These are phyloP conservation scores for Pinna nobilis DNA, from an alignment of 1,140 invertebrate species.

Conservation along the genomic window DNA sequence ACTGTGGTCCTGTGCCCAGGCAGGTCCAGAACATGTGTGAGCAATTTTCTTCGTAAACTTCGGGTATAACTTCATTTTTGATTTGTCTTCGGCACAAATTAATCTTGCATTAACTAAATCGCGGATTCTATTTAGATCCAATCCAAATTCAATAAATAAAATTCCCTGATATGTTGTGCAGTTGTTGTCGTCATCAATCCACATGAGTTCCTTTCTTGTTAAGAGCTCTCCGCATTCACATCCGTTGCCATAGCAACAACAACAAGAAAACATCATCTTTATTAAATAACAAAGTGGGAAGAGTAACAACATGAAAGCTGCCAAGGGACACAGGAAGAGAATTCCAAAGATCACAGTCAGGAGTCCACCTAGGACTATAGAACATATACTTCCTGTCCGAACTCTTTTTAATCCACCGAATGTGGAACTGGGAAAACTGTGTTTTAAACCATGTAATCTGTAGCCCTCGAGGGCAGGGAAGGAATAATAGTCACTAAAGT, in stretches of 20 bases:
- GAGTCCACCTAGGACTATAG: constrained; percentile 11
- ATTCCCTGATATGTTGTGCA: constrained; percentile 75
- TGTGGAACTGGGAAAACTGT: constrained; percentile 38
- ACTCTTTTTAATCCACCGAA: constrained; percentile 27
- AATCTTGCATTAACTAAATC: constrained; percentile 75
- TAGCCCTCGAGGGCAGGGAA: constrained; percentile 33
- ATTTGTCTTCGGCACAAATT: constrained; percentile 72
- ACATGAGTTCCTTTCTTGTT: constrained; percentile 23
- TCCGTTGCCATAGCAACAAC: constrained; percentile 41
- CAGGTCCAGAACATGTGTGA: constrained; percentile 71
- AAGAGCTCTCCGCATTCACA: constrained; percentile 36
- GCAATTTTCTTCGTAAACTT: constrained; percentile 73
- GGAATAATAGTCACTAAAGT: too few species aligned
- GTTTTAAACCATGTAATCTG: constrained; percentile 35
- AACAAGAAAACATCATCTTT: constrained; percentile 42
- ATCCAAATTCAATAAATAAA: constrained; percentile 75
- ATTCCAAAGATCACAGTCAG: constrained; percentile 25
- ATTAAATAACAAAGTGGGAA: constrained; percentile 36
- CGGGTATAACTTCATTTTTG: constrained; percentile 75
- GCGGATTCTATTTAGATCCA: constrained; percentile 74
- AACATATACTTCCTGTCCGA: constrained; percentile 15
- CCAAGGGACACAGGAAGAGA: constrained; percentile 31
- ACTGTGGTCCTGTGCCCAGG: constrained; percentile 76
- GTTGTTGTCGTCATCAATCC: constrained; percentile 6
- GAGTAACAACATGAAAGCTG: constrained; percentile 26